phyloP scores from a whole-genome alignment of 2,113 vertebrate genomes.

The Calidris pugnax region DNA sequence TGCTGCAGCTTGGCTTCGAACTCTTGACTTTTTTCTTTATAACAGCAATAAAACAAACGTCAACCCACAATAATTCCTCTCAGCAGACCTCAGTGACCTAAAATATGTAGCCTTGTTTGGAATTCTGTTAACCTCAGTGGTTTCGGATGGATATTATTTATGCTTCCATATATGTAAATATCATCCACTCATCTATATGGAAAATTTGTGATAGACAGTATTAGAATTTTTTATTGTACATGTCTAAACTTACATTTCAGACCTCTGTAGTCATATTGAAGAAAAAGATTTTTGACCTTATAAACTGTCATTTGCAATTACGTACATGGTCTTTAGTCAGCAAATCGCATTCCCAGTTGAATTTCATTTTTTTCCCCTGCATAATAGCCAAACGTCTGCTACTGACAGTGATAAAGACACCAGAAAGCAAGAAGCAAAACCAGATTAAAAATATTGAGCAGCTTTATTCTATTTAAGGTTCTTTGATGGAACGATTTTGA shows the following conservation, averaged over 20 bases:
- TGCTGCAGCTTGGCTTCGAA: constrained; percentile 9
- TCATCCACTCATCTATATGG: background rate
- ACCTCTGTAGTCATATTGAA: background rate
- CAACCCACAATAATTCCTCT: constrained; percentile 3
- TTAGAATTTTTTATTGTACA: background rate
- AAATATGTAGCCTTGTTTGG: background rate
- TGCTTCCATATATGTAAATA: background rate
- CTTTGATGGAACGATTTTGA: background rate
- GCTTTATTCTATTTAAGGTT: background rate
- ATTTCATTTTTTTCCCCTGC: background rate
- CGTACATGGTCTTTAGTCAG: background rate
- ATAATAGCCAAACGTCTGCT: background rate
- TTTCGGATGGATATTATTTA: background rate
- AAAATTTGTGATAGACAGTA: background rate
- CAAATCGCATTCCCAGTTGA: background rate
- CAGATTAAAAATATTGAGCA: background rate
- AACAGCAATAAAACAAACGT: constrained; percentile 12
- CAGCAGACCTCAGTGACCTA: background rate
- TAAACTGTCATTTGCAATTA: background rate
- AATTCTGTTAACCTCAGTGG: constrained; percentile 15
- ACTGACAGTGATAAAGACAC: background rate
- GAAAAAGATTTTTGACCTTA: background rate
- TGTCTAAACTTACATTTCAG: constrained; percentile 1
- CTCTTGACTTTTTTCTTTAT: background rate
- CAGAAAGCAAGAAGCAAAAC: background rate